Evolutionary conservation across 2,113 vertebrate genomes (phyloP), one percentile per base, ranked within the genome.

Genomic region (Perca fluviatilis): DNA sequence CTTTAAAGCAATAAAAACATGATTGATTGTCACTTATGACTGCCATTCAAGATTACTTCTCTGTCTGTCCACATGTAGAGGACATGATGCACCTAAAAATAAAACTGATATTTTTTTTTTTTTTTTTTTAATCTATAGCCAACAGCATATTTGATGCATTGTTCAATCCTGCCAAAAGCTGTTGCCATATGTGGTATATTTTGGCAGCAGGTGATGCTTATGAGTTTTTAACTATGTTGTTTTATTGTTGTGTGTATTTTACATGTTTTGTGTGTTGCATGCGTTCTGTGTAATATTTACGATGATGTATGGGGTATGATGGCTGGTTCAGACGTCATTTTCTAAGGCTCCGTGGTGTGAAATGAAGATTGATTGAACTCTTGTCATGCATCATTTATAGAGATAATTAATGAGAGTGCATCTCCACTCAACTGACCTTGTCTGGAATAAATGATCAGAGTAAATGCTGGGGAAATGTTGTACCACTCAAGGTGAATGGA

Each of bases 381-480:
- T 18, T 71, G 66, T 83, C 77, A 85, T 90, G 88, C 86, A 91
- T 83, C 84, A 90, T 85, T 85, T 76, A 87, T 73, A 16, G 77
- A 83, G 71, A 83, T 88, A 79, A 91, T 90, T 83, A 83, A 88
- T 85, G 74, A 74, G 60, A 68, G 78, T 68, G 72, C 61, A 75
- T 77, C 84, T 79, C 60, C 40, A 40, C 72, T 72, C 75, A 78
- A 12, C 57, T 86, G 86, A 88, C 87, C 87, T 88, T 88, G 83
- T 88, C 76, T 72, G 51, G n/a, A 66, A 73, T 61, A 76, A 80
- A 72, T 33, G 10, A 79, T 82, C 11, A 68, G 78, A 79, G 72
- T 76, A 80, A 85, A 74, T 83, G 68, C 70, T 73, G 30, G 56
- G 74, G 66, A 77, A 63, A 82, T 68, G 64, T 62, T 47, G 33